A percentile compares a stretch with the other conserved stretches of the same genome.
Evolutionary conservation across 2,888 invertebrate species (phyloP).

Genomic region (Clivina fossor): DNA sequence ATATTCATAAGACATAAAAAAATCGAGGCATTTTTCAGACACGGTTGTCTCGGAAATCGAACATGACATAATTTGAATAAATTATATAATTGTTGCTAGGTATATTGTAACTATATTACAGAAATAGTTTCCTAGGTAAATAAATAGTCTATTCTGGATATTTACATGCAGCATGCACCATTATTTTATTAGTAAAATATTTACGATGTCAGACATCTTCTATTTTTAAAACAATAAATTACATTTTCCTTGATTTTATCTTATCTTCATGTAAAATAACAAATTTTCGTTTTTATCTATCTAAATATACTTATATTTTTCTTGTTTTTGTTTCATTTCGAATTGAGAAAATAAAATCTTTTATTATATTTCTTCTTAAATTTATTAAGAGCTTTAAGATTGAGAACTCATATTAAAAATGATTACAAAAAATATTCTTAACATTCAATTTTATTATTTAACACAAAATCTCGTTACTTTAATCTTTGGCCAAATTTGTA

Average conservation of each 20-base stretch:
- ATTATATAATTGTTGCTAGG: too few relatives aligned
- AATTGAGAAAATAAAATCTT: too few relatives aligned
- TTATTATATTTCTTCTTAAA: too few relatives aligned
- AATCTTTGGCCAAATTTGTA: too few relatives aligned
- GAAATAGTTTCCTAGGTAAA: conserved; percentile 14
- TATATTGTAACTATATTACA: conserved; percentile 24
- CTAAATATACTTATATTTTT: not conserved
- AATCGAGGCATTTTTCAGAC: too few relatives aligned
- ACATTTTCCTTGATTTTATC: too few relatives aligned
- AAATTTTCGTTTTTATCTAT: not conserved
- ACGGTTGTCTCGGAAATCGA: too few relatives aligned
- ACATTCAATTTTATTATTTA: not conserved
- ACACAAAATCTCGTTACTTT: too few relatives aligned
- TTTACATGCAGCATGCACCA: conserved; percentile 26
- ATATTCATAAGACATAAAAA: too few relatives aligned
- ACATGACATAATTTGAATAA: too few relatives aligned
- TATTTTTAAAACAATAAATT: conserved; percentile 14
- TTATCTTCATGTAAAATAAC: not conserved
- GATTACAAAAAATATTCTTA: not conserved
- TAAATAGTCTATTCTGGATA: conserved; percentile 11
- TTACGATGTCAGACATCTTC: conserved; percentile 24
- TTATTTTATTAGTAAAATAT: conserved; percentile 24
- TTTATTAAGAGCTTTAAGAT: not conserved
- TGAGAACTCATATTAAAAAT: not conserved
- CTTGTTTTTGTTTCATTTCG: conserved; percentile 3